A percentile compares a stretch with the other conserved stretches of the same genome.
Evolutionary conservation across 2,797 vertebrate genomes (phyloP).

Genomic region (Dendrocincla tyrannina): DNA sequence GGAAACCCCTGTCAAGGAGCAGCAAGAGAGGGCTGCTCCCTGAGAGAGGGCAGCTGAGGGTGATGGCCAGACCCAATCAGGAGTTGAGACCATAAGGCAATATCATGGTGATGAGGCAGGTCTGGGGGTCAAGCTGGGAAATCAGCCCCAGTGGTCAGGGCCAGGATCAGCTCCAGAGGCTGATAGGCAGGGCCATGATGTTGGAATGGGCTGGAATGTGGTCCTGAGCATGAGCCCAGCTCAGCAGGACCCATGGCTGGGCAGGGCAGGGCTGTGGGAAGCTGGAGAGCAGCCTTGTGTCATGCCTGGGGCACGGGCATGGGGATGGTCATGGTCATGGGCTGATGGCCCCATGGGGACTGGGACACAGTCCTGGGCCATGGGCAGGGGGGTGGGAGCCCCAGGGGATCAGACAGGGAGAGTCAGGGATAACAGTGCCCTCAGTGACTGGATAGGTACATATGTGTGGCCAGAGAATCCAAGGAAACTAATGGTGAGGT

Average conservation of each 20-base stretch:
- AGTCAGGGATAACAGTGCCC: neutral
- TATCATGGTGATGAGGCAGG: neutral
- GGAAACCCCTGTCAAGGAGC: neutral
- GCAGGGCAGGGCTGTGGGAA: neutral
- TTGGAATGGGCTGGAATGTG: neutral
- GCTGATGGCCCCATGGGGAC: accelerated
- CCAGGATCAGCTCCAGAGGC: neutral
- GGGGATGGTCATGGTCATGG: no score
- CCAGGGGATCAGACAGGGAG: no score
- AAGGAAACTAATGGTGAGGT: neutral
- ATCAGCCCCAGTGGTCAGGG: neutral
- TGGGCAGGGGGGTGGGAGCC: neutral
- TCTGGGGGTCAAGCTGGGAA: neutral
- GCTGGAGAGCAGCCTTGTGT: neutral
- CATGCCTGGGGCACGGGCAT: accelerated
- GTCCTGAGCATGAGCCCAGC: neutral
- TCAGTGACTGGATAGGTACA: neutral
- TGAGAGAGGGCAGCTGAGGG: neutral
- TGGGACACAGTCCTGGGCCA: neutral
- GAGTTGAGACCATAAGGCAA: neutral
- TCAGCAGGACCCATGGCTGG: accelerated
- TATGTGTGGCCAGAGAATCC: neutral
- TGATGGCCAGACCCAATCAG: neutral
- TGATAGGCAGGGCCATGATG: neutral
- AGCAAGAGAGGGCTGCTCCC: neutral